A percentile compares a stretch with the other conserved stretches of the same genome.
phyloP scores from a whole-genome alignment of 2,888 invertebrate genomes.

The Neuroscelio doddi region DNA sequence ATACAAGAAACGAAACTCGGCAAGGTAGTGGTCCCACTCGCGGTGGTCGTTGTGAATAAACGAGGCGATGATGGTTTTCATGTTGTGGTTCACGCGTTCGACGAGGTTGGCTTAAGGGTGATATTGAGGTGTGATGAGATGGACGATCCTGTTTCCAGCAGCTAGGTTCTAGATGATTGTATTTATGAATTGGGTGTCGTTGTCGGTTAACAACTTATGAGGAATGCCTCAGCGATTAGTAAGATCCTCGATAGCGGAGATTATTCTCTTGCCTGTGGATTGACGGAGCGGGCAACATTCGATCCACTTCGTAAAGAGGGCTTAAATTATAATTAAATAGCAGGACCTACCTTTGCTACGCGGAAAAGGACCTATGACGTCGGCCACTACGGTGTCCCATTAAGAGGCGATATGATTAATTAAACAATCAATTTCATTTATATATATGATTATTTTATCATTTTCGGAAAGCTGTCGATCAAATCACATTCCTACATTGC shows the following conservation, averaged over 20 bases:
- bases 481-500: too few species aligned
- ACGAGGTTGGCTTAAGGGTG: conserved; percentile 5
- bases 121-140: conserved; percentile 4
- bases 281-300: conserved; percentile 12
- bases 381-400: not conserved
- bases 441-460: too few species aligned
- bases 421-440: too few species aligned
- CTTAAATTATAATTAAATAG: conserved; percentile 12
- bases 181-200: conserved; percentile 47
- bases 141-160: not conserved
- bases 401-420: too few species aligned
- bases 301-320: conserved; percentile 27
- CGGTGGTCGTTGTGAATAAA: not conserved
- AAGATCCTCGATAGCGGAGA: conserved; percentile 24
- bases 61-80: conserved; percentile 7
- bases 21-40: not conserved
- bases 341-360: not conserved
- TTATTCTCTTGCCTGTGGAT: conserved; percentile 18
- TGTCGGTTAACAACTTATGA: conserved; percentile 43
- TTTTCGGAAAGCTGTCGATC: too few species aligned
- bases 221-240: conserved; percentile 47
- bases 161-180: not conserved
- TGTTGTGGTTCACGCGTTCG: conserved; percentile 5
- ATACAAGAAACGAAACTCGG: conserved; percentile 5
- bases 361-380: not conserved